Conservation (phyloP, 1,140 invertebrate species). For the Apis florea region DNA sequence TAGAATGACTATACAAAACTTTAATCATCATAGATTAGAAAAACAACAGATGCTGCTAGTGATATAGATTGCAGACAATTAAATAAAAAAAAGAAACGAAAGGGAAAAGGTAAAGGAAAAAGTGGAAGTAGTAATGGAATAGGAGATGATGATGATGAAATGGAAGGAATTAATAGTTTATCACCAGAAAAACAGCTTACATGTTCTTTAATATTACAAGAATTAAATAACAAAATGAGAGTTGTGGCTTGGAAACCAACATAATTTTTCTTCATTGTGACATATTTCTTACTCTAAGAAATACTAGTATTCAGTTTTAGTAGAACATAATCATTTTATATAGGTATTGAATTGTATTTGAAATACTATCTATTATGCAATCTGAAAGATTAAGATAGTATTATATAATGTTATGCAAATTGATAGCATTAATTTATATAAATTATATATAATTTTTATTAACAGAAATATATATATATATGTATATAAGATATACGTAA, state of each 20-base stretch:
- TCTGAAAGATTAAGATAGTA: slow-evolving; percentile 3
- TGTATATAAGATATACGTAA: neutral
- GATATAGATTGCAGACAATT: slow-evolving; percentile 79
- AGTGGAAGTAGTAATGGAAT: slow-evolving; percentile 73
- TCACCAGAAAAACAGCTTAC: slow-evolving; percentile 82
- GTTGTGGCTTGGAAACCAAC: slow-evolving; percentile 85
- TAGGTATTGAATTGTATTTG: slow-evolving; percentile 2
- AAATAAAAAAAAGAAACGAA: slow-evolving; percentile 79
- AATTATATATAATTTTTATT: slow-evolving; percentile 11
- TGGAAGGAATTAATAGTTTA: slow-evolving; percentile 80
- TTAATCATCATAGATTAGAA: slow-evolving; percentile 74
- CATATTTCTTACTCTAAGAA: slow-evolving; percentile 12
- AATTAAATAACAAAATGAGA: slow-evolving; percentile 87
- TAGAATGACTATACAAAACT: neutral
- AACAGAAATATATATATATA: slow-evolving; percentile 3
- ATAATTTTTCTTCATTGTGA: slow-evolving; percentile 57
- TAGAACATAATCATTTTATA: slow-evolving; percentile 20
- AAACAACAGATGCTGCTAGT: slow-evolving; percentile 78
- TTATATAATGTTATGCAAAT: slow-evolving; percentile 16
- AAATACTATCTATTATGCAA: slow-evolving; percentile 1
- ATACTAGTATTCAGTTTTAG: neutral
- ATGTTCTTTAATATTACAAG: slow-evolving; percentile 85
- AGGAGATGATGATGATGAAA: slow-evolving; percentile 82
- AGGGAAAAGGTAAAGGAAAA: slow-evolving; percentile 80
- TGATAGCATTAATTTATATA: neutral